Evolutionary conservation across 2,888 invertebrate species (phyloP).

Genomic region (Sceliomorpha sp.): DNA sequence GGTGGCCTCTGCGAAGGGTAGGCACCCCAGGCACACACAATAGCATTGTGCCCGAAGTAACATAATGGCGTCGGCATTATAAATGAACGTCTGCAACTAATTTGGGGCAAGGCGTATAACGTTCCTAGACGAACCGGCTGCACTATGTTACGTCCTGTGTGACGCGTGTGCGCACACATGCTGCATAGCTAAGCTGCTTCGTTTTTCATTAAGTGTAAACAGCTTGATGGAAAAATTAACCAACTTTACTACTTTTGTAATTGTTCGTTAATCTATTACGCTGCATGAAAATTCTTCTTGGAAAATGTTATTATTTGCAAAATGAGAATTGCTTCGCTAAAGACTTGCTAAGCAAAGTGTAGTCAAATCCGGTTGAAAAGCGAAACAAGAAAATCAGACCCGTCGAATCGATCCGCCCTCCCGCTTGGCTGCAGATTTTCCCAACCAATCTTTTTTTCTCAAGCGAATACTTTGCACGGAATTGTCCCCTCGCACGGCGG

Average conservation of each 20-base stretch:
- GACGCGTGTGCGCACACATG: constrained; percentile 41
- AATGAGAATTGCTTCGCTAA: not conserved
- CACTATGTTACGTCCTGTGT: constrained; percentile 26
- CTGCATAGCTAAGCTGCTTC: constrained; percentile 25
- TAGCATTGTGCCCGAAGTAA: constrained; percentile 67
- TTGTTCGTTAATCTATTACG: too few relatives aligned
- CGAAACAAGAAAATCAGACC: constrained; percentile 46
- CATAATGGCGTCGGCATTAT: constrained; percentile 72
- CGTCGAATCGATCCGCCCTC: constrained; percentile 38
- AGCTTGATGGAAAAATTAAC: too few relatives aligned
- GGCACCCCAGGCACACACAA: constrained; percentile 61
- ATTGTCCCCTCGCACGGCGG: constrained; percentile 40
- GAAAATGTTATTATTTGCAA: too few relatives aligned
- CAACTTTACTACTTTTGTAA: too few relatives aligned
- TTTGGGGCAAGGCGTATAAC: constrained; percentile 65
- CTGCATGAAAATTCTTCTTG: too few relatives aligned
- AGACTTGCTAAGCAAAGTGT: not conserved
- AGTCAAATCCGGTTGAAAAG: constrained; percentile 23
- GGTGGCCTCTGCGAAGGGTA: constrained; percentile 29
- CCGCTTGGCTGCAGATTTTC: constrained; percentile 39
- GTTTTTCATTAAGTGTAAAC: too few relatives aligned
- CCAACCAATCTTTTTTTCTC: constrained; percentile 39
- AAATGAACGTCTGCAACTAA: constrained; percentile 77
- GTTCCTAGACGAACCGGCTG: constrained; percentile 46
- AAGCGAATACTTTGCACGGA: constrained; percentile 46